Conservation (phyloP, 2,113 vertebrate genomes). For the Callocephalon fimbriatum region DNA sequence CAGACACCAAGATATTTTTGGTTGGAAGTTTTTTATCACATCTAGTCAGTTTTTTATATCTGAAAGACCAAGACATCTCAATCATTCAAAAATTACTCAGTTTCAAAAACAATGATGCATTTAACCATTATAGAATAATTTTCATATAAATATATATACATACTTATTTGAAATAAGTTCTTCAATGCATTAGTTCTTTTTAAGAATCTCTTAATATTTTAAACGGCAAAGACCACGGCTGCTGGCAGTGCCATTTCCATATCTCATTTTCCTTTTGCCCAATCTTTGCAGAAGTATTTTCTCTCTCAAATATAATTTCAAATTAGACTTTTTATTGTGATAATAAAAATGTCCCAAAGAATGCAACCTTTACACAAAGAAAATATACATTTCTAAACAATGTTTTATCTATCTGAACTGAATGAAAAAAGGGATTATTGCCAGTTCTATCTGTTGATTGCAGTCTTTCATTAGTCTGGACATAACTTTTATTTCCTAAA, state of each 20-base stretch:
- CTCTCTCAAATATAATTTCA: neutral
- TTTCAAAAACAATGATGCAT: neutral
- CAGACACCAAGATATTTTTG: neutral
- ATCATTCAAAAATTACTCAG: conserved; percentile 5
- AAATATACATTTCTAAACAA: conserved; percentile 27
- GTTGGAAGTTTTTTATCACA: conserved; percentile 9
- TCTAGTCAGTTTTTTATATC: neutral
- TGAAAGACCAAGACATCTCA: conserved; percentile 26
- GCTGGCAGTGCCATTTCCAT: neutral
- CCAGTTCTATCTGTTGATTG: conserved; percentile 24
- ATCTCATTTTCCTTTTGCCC: conserved; percentile 4
- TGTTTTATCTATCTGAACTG: conserved; percentile 6
- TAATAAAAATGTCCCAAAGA: neutral
- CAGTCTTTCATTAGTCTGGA: conserved; percentile 16
- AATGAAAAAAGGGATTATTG: conserved; percentile 9
- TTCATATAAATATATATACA: neutral
- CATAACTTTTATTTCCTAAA: conserved; percentile 32
- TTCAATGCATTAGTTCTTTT: neutral
- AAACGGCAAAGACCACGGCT: neutral
- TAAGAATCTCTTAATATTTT: conserved; percentile 3
- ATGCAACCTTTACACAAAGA: neutral
- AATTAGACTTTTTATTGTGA: neutral
- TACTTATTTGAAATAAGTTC: neutral
- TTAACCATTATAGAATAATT: neutral
- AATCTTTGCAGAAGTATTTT: neutral